Base-by-base conservation (phyloP, 2,888 invertebrate genomes). In the Drosophila neutralis region DNA sequence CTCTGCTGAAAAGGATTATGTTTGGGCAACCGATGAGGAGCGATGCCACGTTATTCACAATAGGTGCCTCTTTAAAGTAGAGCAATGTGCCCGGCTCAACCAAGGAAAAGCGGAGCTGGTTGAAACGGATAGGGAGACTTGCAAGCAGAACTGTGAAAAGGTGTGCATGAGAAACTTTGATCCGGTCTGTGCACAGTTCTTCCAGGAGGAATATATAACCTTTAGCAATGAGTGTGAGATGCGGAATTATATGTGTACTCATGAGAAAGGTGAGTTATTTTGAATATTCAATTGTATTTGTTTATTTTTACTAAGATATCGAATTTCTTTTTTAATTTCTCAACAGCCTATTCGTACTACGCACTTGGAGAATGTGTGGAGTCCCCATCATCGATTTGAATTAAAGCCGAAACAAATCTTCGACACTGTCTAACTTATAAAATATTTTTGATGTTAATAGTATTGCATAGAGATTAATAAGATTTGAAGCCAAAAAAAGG, bases 11-110 rank as follows among this genome's bases (percentile, higher is more conserved):
- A 69, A 58, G 48, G 51, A 70, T 1, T 29, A 53, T 24, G 52
- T 76, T 8, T 82, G 73, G 73, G 73, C 78, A 18, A 69, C 68
- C n/a, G 75, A 78, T 52, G 69, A 56, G 15, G 61, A 73, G 36
- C 73, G 61, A 1, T 73, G 73, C 40, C 54, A 73, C 33, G 36
- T 73, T 1, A 53, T 73, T 10, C 64, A 62, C 2, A 73, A 73
- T 15, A 33, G 11, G 0, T 73, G 73, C 15, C 27, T 66, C 13
- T 21, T 66, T 5, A 33, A 15, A 31, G 59, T 53, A 6, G 73
- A 66, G 10, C 66, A 73, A 36, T 73, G 73, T 36, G 60, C 57
- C 4, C 73, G 73, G 1, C 29, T 7, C 5, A 27, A n/a, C 2
- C 18, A 53, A 11, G 66, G 53, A 15, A 48, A 11, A 13, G n/a